Evolutionary conservation across 2,113 vertebrate genomes (phyloP), one percentile per base, ranked within the genome.

Genomic region (Crotalus tigris): DNA sequence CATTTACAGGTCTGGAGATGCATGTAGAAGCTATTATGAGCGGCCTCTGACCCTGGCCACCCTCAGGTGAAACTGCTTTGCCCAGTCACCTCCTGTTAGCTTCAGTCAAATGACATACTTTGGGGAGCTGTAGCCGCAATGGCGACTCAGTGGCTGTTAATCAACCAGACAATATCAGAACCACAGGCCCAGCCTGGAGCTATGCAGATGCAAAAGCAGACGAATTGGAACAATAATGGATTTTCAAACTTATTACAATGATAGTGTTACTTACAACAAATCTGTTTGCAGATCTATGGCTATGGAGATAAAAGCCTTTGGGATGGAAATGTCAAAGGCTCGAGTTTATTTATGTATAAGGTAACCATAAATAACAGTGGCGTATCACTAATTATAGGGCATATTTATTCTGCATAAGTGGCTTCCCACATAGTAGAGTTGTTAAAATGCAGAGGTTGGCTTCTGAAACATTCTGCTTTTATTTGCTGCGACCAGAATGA

Each of bases 11-110:
- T 97, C 97, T 96, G 94, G 97, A 98, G 97, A 98, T 97, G 98
- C 97, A 97, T 58, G 95, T 93, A 97, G 96, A 94, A 97, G 97
- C 97, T 97, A 98, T 98, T 99, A 97, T 97, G 97, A 96, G 90
- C 95, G 97, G 98, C 97, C 98, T 97, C 97, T 97, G 97, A 98
- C 98, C 97, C 55, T 93, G 95, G 97, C 97, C 98, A 97, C 98
- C 98, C 98, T 97, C 96, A 97, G 97, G 98, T 98, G 97, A 98
- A 98, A 98, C 89, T 93, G 95, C 95, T 97, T 97, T 95, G 97
- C 97, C 97, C 98, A 98, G 93, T 98, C 98, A 97, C 96, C 96
- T 96, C 95, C 94, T 96, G 96, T 98, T 98, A 98, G 97, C 95
- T 97, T 96, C 97, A 97, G 97, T 95, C 94, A 94, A 97, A 96